A percentile compares a stretch with the other conserved stretches of the same genome.
Evolutionary conservation across 2,797 vertebrate species (phyloP).

Genomic region (Betta splendens): DNA sequence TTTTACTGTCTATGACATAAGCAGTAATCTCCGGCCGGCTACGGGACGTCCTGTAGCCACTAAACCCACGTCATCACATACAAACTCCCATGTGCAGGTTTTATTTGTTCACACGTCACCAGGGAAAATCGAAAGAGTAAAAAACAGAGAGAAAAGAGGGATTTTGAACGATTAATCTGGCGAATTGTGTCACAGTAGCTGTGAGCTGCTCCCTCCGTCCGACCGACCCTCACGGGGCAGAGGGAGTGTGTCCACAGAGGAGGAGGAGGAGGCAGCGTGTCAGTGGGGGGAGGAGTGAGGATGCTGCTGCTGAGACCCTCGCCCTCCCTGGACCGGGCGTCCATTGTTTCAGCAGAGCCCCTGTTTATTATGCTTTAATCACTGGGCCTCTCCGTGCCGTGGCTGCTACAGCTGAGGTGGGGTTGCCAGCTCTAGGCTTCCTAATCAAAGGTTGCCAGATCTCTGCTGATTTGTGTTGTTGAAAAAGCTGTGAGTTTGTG

Average conservation of each 20-base stretch:
- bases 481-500: constrained; percentile 42
- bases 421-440: constrained; percentile 7
- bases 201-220: constrained; percentile 28
- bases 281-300: too few relatives aligned
- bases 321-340: constrained; percentile 20
- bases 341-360: constrained; percentile 52
- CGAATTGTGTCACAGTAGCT: constrained; percentile 29
- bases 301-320: constrained; percentile 26
- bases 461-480: constrained; percentile 62
- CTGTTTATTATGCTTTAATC: constrained; percentile 72
- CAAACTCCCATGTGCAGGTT: constrained; percentile 8
- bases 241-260: too few relatives aligned
- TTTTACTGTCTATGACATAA: constrained; percentile 13
- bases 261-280: too few relatives aligned
- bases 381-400: constrained; percentile 32
- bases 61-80: constrained; percentile 41
- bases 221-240: constrained; percentile 14
- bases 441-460: constrained; percentile 36
- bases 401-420: constrained; percentile 40
- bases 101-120: constrained; percentile 17
- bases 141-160: background rate
- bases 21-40: constrained; percentile 35
- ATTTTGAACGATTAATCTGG: constrained; percentile 32
- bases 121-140: background rate
- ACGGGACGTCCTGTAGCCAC: constrained; percentile 49